Evolutionary conservation across 2,113 vertebrate species (phyloP).

Genomic region (Dipodomys stephensi): DNA sequence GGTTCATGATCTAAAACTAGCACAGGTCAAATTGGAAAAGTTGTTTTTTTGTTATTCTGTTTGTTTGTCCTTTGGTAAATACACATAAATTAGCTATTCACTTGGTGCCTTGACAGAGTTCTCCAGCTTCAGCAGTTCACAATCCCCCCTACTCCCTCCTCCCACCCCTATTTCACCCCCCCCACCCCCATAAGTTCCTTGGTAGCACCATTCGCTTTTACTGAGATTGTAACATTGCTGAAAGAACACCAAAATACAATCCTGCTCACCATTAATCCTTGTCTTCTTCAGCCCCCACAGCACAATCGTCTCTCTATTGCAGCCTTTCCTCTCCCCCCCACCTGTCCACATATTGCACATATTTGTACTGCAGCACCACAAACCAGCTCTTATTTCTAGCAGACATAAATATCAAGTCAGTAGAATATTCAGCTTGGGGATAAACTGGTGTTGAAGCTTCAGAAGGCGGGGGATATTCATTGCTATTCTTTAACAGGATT

Average conservation of each 20-base stretch:
- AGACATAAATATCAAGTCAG: slow-evolving; percentile 83
- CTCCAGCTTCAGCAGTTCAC: slow-evolving; percentile 41
- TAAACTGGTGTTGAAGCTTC: slow-evolving; percentile 63
- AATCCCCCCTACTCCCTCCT: not conserved
- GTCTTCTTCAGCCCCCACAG: slow-evolving; percentile 81
- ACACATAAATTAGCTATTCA: slow-evolving; percentile 62
- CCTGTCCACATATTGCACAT: slow-evolving; percentile 53
- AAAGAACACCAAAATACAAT: slow-evolving; percentile 83
- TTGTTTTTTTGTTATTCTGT: slow-evolving; percentile 54
- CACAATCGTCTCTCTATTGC: slow-evolving; percentile 83
- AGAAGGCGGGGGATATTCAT: not conserved
- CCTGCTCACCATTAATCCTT: slow-evolving; percentile 85
- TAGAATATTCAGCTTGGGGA: slow-evolving; percentile 76
- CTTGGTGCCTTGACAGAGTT: slow-evolving; percentile 58
- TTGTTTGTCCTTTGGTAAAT: slow-evolving; percentile 66
- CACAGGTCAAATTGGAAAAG: slow-evolving; percentile 62
- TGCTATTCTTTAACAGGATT: slow-evolving; percentile 27
- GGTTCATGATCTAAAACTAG: slow-evolving; percentile 42
- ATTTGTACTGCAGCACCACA: slow-evolving; percentile 75
- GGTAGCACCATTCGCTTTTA: slow-evolving; percentile 77
- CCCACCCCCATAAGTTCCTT: slow-evolving; percentile 60
- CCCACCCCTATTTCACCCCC: not conserved
- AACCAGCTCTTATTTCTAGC: slow-evolving; percentile 80
- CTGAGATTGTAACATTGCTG: slow-evolving; percentile 66
- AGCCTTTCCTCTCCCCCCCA: slow-evolving; percentile 58